Conservation (phyloP, 2,797 vertebrate species). For the Pitangus sulphuratus region DNA sequence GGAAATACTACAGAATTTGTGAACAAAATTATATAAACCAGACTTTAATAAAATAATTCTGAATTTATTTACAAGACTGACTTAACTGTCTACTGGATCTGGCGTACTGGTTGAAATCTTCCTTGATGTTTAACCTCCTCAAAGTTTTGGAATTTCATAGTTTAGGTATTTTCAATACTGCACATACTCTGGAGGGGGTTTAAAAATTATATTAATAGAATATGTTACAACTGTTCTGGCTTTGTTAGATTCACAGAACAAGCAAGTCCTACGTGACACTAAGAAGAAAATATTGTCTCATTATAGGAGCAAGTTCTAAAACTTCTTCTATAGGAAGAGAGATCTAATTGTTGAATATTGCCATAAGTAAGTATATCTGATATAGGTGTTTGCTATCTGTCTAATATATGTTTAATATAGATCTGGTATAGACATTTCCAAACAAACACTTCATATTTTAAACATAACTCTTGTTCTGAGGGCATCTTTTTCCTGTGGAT, state of each 20-base stretch:
- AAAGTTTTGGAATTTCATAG: background rate
- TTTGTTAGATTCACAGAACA: background rate
- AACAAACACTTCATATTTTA: background rate
- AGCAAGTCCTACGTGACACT: background rate
- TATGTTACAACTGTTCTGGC: background rate
- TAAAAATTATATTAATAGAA: background rate
- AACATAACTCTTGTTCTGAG: background rate
- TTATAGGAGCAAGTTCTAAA: conserved; percentile 77
- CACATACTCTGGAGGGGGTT: background rate
- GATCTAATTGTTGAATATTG: conserved; percentile 79
- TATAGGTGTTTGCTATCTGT: background rate
- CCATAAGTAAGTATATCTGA: conserved; percentile 67
- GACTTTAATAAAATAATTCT: background rate
- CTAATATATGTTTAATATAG: background rate
- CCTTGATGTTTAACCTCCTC: background rate
- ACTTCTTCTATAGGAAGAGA: conserved; percentile 65
- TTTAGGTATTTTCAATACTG: background rate
- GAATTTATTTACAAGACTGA: background rate
- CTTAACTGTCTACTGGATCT: background rate
- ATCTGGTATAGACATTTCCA: background rate
- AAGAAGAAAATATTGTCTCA: conserved; percentile 1
- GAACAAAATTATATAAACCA: background rate
- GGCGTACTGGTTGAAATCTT: background rate
- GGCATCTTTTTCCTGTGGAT: background rate
- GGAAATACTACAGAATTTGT: background rate